These are phyloP conservation scores for Tor tambroides DNA, from an alignment of 2,113 vertebrate genomes.

Conservation along the genomic window DNA sequence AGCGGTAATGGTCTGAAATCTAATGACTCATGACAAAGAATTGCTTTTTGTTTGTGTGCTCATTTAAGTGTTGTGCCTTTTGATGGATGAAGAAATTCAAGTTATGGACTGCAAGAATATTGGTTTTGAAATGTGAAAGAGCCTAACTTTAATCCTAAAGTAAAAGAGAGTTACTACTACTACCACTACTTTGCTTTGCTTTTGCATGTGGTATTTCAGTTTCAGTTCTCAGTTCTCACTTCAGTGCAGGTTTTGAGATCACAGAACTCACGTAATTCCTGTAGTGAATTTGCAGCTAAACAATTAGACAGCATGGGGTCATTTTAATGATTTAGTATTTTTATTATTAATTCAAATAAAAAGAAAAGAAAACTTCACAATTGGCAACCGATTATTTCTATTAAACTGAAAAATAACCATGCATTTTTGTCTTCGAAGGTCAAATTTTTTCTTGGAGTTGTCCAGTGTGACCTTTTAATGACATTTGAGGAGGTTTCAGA, in stretches of 20 bases:
- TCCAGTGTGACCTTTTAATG: not conserved
- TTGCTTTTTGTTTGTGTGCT: constrained; percentile 45
- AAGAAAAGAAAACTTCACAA: not conserved
- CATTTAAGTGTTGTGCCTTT: constrained; percentile 45
- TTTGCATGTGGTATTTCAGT: not conserved
- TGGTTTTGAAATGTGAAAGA: not conserved
- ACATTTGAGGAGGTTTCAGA: not conserved
- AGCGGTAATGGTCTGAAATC: constrained; percentile 46
- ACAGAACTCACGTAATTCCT: not conserved
- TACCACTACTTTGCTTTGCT: not conserved
- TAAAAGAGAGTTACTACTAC: not conserved
- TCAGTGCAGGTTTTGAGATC: not conserved
- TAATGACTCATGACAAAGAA: constrained; percentile 53
- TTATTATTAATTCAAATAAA: not conserved
- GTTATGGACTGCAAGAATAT: constrained; percentile 38
- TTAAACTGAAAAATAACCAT: not conserved
- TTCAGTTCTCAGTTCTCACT: no score
- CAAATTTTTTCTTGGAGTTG: constrained; percentile 1
- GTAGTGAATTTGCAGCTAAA: not conserved
- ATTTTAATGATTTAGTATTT: not conserved
- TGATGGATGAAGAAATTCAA: constrained; percentile 42
- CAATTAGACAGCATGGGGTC: not conserved
- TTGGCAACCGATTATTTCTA: not conserved
- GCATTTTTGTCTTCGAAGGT: not conserved
- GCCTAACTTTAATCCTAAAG: not conserved